Evolutionary conservation across 2,888 invertebrate genomes (phyloP).

Genomic region (Nesidiocoris tenuis): DNA sequence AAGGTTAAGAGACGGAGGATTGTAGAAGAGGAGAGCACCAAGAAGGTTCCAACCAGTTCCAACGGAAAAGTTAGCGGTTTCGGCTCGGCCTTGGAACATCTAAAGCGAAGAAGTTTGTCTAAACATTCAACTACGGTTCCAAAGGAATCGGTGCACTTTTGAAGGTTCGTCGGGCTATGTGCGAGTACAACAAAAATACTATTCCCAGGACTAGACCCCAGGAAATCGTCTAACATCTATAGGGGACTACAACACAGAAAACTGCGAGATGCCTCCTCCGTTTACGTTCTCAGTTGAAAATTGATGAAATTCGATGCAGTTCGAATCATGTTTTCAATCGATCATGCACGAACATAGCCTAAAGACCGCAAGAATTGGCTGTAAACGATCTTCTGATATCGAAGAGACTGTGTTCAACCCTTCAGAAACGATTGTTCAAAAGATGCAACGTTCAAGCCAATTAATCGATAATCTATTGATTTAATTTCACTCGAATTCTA

Average conservation of each 20-base stretch:
- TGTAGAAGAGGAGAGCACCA: neutral
- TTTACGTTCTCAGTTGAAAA: neutral
- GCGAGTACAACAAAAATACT: slow-evolving; percentile 41
- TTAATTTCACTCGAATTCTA: no score
- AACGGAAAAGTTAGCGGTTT: slow-evolving; percentile 3
- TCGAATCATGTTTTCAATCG: no score
- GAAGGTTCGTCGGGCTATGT: slow-evolving; percentile 23
- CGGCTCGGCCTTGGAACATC: slow-evolving; percentile 38
- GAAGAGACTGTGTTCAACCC: no score
- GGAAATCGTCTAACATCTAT: slow-evolving; percentile 41
- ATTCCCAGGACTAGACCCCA: slow-evolving; percentile 38
- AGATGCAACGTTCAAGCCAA: no score
- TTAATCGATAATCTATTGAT: no score
- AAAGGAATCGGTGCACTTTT: slow-evolving; percentile 30
- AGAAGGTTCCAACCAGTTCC: slow-evolving; percentile 2
- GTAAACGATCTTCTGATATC: no score
- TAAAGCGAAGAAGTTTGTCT: slow-evolving; percentile 43
- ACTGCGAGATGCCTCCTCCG: neutral
- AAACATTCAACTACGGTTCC: slow-evolving; percentile 43
- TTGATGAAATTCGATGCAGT: no score
- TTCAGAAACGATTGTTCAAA: no score
- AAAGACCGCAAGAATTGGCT: no score
- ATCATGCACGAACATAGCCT: no score
- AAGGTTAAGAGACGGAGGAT: slow-evolving; percentile 17
- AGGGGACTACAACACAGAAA: slow-evolving; percentile 41